Evolutionary conservation across 2,797 vertebrate genomes (phyloP).

Genomic region (Anguilla marmorata): DNA sequence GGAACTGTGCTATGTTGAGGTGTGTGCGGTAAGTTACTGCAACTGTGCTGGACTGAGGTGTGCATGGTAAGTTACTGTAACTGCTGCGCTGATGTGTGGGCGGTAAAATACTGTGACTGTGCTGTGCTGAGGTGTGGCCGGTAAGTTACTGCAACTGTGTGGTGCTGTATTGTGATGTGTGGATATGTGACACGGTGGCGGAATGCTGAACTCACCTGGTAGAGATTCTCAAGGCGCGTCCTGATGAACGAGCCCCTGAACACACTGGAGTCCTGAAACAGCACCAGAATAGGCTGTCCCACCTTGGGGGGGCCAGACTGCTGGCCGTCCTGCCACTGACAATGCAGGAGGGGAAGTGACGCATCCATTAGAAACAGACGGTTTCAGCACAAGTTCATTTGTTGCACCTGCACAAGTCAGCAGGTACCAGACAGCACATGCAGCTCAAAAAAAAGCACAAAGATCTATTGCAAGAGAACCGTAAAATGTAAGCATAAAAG

Average conservation of each 20-base stretch:
- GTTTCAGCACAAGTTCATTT: no score
- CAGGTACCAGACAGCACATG: no score
- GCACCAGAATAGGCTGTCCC: constrained; percentile 82
- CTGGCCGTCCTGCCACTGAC: constrained; percentile 90
- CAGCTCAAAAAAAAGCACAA: no score
- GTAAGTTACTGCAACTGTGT: no score
- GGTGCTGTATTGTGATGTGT: not conserved
- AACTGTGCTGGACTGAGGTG: not conserved
- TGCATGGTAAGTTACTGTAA: no score
- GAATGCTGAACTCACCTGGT: constrained; percentile 77
- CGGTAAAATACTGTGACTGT: no score
- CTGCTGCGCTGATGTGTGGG: no score
- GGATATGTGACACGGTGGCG: not conserved
- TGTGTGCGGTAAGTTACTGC: constrained; percentile 32
- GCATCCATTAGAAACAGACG: not conserved
- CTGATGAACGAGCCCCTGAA: constrained; percentile 86
- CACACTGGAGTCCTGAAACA: constrained; percentile 74
- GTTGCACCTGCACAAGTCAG: no score
- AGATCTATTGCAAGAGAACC: no score
- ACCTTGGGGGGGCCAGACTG: constrained; percentile 76
- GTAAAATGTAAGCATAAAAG: no score
- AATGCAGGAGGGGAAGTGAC: not conserved
- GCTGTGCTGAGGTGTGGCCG: no score
- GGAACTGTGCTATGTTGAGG: constrained; percentile 41
- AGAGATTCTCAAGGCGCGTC: constrained; percentile 76